These are phyloP conservation scores for Automeris io DNA, from an alignment of 2,888 invertebrate genomes.

Conservation along the genomic window DNA sequence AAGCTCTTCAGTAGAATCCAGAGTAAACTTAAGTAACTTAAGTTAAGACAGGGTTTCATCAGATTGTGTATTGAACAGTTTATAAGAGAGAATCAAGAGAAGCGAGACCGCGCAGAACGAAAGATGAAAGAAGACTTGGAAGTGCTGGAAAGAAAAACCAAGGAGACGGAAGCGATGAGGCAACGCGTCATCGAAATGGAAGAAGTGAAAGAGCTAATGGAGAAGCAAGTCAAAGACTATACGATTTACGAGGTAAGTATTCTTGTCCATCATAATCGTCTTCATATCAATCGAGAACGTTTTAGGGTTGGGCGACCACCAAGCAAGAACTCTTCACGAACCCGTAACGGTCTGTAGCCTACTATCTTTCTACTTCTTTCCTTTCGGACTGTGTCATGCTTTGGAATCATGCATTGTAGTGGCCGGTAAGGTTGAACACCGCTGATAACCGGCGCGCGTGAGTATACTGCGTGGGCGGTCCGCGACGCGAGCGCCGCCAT, in stretches of 20 bases:
- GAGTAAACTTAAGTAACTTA: no score
- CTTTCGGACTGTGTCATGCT: no score
- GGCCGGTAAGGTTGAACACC: no score
- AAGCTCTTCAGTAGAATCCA: no score
- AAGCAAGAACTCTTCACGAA: no score
- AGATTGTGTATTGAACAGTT: slow-evolving; percentile 46
- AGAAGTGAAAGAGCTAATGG: slow-evolving; percentile 71
- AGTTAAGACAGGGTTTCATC: background rate
- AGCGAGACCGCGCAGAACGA: slow-evolving; percentile 77
- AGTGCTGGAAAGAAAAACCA: slow-evolving; percentile 58
- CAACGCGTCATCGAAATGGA: slow-evolving; percentile 64
- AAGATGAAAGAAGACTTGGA: slow-evolving; percentile 76
- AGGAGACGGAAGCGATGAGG: slow-evolving; percentile 72
- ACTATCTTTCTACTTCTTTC: no score
- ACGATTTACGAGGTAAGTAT: slow-evolving; percentile 74
- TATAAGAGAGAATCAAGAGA: slow-evolving; percentile 80
- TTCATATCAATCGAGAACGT: background rate
- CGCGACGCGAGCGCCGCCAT: no score
- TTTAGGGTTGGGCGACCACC: no score
- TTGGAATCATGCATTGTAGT: no score
- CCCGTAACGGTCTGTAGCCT: no score
- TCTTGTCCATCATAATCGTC: background rate
- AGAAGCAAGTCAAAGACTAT: slow-evolving; percentile 75
- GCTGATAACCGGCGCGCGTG: no score
- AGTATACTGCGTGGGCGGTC: no score